Percentiles rank a stretch among this genome's conserved stretches.
Evolutionary conservation across 2,888 invertebrate genomes (phyloP).

Genomic region (Machimus atricapillus): DNA sequence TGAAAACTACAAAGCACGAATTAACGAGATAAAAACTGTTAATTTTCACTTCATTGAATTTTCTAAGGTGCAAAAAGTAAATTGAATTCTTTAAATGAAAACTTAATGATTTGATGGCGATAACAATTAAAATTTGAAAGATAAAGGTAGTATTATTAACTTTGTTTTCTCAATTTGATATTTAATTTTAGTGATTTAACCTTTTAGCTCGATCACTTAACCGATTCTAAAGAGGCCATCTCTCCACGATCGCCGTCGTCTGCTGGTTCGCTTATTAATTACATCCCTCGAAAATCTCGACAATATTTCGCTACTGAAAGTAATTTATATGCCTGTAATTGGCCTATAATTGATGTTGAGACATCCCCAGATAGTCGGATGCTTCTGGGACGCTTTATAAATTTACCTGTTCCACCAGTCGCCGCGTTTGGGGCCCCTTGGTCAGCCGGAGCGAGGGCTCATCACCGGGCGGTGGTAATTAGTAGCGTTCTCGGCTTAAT

Average conservation of each 20-base stretch:
- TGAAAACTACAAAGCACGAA: too few species aligned
- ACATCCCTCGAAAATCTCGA: background rate
- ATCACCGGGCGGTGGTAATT: conserved; percentile 47
- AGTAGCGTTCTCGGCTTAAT: conserved; percentile 48
- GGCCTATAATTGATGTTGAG: conserved; percentile 38
- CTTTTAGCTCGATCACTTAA: background rate
- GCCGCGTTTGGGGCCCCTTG: background rate
- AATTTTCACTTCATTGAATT: too few species aligned
- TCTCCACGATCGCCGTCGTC: background rate
- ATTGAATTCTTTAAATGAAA: too few species aligned
- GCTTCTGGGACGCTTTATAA: conserved; percentile 30
- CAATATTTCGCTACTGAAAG: conserved; percentile 25
- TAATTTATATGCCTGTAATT: conserved; percentile 41
- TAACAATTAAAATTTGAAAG: too few species aligned
- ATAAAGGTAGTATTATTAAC: too few species aligned
- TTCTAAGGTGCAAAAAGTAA: too few species aligned
- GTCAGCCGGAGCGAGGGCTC: background rate
- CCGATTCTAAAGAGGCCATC: background rate
- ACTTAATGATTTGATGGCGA: too few species aligned
- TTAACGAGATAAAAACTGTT: too few species aligned
- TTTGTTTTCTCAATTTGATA: background rate
- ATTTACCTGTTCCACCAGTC: conserved; percentile 17
- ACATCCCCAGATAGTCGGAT: conserved; percentile 7
- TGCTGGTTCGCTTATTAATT: background rate
- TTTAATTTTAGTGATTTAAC: background rate